phyloP scores from a whole-genome alignment of 2,888 invertebrate species.

The Drosophila mimica region DNA sequence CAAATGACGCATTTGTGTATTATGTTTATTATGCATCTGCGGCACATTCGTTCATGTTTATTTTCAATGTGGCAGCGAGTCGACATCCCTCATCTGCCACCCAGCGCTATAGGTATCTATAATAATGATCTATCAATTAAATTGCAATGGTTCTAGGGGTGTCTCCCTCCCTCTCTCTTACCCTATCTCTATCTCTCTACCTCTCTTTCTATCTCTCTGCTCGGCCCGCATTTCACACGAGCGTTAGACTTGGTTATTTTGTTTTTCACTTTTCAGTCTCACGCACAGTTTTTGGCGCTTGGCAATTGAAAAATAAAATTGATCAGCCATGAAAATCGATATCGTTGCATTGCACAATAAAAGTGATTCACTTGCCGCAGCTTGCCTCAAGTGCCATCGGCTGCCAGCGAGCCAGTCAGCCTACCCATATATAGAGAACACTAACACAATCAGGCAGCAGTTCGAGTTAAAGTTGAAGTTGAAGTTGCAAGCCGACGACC shows the following conservation, averaged over 20 bases:
- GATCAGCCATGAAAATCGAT: slow-evolving; percentile 53
- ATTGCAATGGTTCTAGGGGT: slow-evolving; percentile 31
- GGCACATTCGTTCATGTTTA: slow-evolving; percentile 9
- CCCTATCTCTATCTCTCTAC: background rate
- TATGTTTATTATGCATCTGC: slow-evolving; percentile 7
- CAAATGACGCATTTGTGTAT: slow-evolving; percentile 16
- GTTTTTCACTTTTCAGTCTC: slow-evolving; percentile 18
- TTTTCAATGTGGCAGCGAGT: slow-evolving; percentile 4
- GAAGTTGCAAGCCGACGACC: slow-evolving; percentile 23
- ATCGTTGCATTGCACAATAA: slow-evolving; percentile 58
- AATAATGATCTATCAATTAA: slow-evolving; percentile 42
- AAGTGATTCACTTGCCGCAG: slow-evolving; percentile 68
- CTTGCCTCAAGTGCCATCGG: slow-evolving; percentile 46
- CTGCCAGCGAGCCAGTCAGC: slow-evolving; percentile 5
- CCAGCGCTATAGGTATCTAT: slow-evolving; percentile 14
- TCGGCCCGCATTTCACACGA: slow-evolving; percentile 55
- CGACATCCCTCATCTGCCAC: slow-evolving; percentile 11
- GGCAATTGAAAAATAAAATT: slow-evolving; percentile 60
- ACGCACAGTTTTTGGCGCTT: slow-evolving; percentile 22
- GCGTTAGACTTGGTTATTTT: slow-evolving; percentile 13
- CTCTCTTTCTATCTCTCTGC: background rate
- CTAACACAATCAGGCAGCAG: slow-evolving; percentile 2
- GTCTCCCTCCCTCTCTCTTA: background rate
- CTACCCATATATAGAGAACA: slow-evolving; percentile 41
- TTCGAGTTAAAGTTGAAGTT: slow-evolving; percentile 38